Percentiles rank a stretch among this genome's conserved stretches.
phyloP scores from a whole-genome alignment of 1,140 invertebrate genomes.

The Nymphalis io region DNA sequence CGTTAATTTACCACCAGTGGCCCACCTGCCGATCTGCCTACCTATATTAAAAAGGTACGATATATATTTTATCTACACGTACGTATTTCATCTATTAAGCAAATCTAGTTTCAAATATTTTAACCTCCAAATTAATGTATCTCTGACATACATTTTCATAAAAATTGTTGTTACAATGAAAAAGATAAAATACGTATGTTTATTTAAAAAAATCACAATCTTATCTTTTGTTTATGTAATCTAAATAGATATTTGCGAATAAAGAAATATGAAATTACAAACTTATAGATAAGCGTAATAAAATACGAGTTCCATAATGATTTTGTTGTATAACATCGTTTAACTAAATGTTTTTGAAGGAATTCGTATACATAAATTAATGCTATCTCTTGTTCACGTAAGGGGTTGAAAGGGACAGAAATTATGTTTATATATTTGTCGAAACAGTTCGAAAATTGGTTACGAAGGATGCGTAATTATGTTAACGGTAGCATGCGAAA shows the following conservation, averaged over 20 bases:
- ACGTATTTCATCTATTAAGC: not conserved
- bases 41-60: no score
- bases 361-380: no score
- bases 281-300: slow-evolving; percentile 14
- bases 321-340: not conserved
- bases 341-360: not conserved
- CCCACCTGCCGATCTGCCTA: no score
- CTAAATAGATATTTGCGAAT: slow-evolving; percentile 35
- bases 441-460: no score
- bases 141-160: slow-evolving; percentile 19
- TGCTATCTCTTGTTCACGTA: no score
- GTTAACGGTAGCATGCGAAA: no score
- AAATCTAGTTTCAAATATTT: not conserved
- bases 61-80: no score
- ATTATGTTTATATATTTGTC: no score
- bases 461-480: no score
- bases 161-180: slow-evolving; percentile 28
- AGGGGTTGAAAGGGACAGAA: no score
- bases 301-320: not conserved
- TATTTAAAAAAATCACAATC: slow-evolving; percentile 33
- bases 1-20: no score
- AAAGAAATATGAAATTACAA: slow-evolving; percentile 30
- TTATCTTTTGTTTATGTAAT: slow-evolving; percentile 37
- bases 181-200: slow-evolving; percentile 30
- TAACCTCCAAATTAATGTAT: slow-evolving; percentile 7